Evolutionary conservation across 2,888 invertebrate genomes (phyloP), one percentile per base, ranked within the genome.

Genomic region (Magallana nippona): DNA sequence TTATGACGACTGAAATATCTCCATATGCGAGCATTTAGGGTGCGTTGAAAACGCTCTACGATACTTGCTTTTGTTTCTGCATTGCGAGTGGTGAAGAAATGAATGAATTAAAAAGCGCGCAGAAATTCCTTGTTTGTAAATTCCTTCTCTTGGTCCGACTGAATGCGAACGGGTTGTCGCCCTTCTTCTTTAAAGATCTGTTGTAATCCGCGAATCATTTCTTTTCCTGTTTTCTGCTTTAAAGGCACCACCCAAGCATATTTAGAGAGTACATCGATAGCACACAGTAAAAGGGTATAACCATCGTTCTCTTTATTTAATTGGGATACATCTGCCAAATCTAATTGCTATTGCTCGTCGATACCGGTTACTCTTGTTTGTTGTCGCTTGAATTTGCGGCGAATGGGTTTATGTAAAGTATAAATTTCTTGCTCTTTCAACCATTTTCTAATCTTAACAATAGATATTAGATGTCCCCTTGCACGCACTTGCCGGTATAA

Each of bases 1-100:
- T 83, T 78, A 5, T 58, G 78, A 55, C 82, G 22, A 22, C 86
- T 88, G 79, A 85, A 87, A 78, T 84, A 85, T 2, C 82, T 78
- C 86, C 83, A 88, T 83, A 88, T 85, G 27, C 82, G 82, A 11
- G 85, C 78, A 84, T 89, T 89, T 19, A 89, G 55, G 17, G 89
- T 89, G n/a, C 88, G 60, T 27, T 88, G 86, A 71, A 85, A 91
- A 8, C 93, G 80, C 87, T 94, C 93, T 5, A 91, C 88, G 3
- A 93, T 85, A 0, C 88, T 85, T 1, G 91, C 91, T 86, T 94
- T 93, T 8, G 89, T 89, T 63, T 91, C 90, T 15, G 77, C 77
- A 2, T 87, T 88, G 85, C 91, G 84, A 0, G 91, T 90, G 1
- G 88, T 88, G 63, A 91, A 90, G 87, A 88, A 91, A 27, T 87